These are phyloP conservation scores for Thymelicus acteon DNA, from an alignment of 2,888 invertebrate genomes.

Conservation along the genomic window DNA sequence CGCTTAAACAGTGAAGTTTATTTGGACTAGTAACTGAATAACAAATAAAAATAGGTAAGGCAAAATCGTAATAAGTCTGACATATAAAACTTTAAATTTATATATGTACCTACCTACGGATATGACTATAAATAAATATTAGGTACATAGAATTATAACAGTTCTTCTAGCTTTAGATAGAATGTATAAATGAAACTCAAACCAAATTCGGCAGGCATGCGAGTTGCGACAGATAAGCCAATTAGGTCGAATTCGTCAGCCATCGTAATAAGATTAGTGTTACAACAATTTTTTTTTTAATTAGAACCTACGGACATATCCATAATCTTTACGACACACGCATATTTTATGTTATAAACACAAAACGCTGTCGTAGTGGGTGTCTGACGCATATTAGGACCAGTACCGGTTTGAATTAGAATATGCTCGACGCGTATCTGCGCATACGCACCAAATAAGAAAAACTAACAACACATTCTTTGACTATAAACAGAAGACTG, in stretches of 20 bases:
- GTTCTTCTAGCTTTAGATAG: too few relatives aligned
- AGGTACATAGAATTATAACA: too few relatives aligned
- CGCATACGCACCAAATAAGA: constrained; percentile 35
- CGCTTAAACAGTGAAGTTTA: constrained; percentile 5
- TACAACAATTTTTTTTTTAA: too few relatives aligned
- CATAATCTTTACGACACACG: too few relatives aligned
- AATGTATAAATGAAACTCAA: too few relatives aligned
- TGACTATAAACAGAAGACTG: constrained; percentile 37
- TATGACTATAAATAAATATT: too few relatives aligned
- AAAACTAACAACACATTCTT: constrained; percentile 41
- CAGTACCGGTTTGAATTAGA: constrained; percentile 42
- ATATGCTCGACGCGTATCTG: constrained; percentile 24
- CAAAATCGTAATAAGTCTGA: neutral
- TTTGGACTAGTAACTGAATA: neutral
- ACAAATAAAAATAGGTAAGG: constrained; percentile 18
- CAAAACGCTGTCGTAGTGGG: neutral
- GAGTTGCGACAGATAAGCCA: neutral
- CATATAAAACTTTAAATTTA: too few relatives aligned
- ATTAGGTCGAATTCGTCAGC: constrained; percentile 20
- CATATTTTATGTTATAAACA: too few relatives aligned
- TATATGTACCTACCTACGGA: too few relatives aligned
- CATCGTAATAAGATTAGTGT: constrained; percentile 12
- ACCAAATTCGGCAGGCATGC: too few relatives aligned
- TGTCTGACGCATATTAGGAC: constrained; percentile 8
- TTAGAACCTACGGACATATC: too few relatives aligned